phyloP scores from a whole-genome alignment of 2,797 vertebrate species.

The Enteromius viviparus region DNA sequence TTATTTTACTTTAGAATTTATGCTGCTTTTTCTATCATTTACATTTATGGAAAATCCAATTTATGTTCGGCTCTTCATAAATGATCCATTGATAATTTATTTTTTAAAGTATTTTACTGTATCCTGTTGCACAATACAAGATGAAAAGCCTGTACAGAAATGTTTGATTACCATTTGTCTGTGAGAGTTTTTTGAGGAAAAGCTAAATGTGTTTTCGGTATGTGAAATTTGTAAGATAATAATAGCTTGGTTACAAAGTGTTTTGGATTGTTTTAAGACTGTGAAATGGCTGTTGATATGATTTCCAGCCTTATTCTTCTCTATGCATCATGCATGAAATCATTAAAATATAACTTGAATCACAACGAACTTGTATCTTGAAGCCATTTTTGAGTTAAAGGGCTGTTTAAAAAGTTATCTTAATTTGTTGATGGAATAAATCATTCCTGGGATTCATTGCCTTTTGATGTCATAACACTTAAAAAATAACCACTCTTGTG shows the following conservation, averaged over 20 bases:
- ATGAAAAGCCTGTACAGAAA: conserved; percentile 31
- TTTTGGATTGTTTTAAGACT: conserved; percentile 33
- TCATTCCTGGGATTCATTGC: not conserved
- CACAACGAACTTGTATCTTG: not conserved
- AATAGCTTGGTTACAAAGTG: conserved; percentile 4
- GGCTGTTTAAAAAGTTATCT: not conserved
- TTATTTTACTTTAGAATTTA: not conserved
- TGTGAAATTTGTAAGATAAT: not conserved
- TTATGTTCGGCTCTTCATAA: conserved; percentile 14
- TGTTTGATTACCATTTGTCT: conserved; percentile 3
- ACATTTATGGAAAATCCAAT: conserved; percentile 8
- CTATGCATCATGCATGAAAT: conserved; percentile 36
- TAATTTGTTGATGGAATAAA: not conserved
- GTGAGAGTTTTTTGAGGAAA: not conserved
- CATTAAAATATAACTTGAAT: conserved; percentile 10
- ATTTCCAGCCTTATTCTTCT: conserved; percentile 33
- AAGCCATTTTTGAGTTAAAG: not conserved
- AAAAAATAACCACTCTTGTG: not conserved
- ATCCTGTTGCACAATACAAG: conserved; percentile 29
- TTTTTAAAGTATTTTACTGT: conserved; percentile 51
- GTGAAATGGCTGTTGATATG: conserved; percentile 24
- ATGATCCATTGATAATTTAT: conserved; percentile 37
- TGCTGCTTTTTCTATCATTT: conserved; percentile 8
- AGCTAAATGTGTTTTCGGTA: not conserved
- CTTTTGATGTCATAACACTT: not conserved